These are phyloP conservation scores for Hyperoplus lanceolatus DNA, from an alignment of 2,797 vertebrate genomes.

Conservation along the genomic window DNA sequence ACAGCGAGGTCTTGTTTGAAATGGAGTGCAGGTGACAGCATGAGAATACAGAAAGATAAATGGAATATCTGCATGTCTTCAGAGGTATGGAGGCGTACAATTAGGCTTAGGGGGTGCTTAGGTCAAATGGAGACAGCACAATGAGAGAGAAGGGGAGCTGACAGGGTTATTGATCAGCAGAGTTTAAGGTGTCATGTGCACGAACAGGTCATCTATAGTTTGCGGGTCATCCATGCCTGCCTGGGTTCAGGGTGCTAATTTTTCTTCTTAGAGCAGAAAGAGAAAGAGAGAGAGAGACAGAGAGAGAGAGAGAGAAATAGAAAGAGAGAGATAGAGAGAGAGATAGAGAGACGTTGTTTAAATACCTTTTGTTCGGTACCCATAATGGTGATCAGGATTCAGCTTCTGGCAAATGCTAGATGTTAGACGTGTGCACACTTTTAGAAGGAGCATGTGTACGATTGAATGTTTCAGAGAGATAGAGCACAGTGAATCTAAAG, in stretches of 20 bases:
- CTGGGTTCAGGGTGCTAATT: slow-evolving; percentile 30
- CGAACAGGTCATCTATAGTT: slow-evolving; percentile 32
- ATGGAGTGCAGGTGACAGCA: slow-evolving; percentile 77
- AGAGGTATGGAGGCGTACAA: slow-evolving; percentile 59
- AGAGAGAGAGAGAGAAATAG: slow-evolving; percentile 19
- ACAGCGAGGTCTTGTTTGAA: slow-evolving; percentile 70
- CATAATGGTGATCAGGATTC: slow-evolving; percentile 30
- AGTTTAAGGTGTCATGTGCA: neutral
- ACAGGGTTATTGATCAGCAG: slow-evolving; percentile 65
- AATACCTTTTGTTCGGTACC: slow-evolving; percentile 21
- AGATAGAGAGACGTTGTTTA: slow-evolving; percentile 11
- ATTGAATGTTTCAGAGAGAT: slow-evolving; percentile 11
- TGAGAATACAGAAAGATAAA: slow-evolving; percentile 57
- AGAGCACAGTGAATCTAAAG: slow-evolving; percentile 58
- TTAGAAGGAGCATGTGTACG: slow-evolving; percentile 22
- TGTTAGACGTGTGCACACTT: slow-evolving; percentile 44
- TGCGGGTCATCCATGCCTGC: neutral
- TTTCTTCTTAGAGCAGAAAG: slow-evolving; percentile 24
- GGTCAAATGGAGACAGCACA: slow-evolving; percentile 75
- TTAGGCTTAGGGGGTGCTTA: slow-evolving; percentile 58
- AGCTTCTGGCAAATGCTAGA: slow-evolving; percentile 23
- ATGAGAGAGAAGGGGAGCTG: slow-evolving; percentile 32
- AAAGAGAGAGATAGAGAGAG: too few species aligned
- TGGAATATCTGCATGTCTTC: slow-evolving; percentile 55
- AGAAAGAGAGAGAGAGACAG: slow-evolving; percentile 1